A percentile compares a stretch with the other conserved stretches of the same genome.
Evolutionary conservation across 2,797 vertebrate species (phyloP).

Genomic region (Dicrostonyx torquatus): DNA sequence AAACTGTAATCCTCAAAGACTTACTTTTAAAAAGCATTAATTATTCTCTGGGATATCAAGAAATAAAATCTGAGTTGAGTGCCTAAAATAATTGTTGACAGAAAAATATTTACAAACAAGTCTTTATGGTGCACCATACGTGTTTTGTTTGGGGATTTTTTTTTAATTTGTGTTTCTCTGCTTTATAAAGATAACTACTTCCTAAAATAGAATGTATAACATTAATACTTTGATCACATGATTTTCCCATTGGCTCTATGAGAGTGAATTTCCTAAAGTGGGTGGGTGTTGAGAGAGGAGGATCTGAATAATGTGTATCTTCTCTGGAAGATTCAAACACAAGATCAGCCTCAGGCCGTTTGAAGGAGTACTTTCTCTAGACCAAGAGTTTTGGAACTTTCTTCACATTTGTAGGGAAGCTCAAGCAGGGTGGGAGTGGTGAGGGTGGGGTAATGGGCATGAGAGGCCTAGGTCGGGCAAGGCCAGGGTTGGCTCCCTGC

Average conservation of each 20-base stretch:
- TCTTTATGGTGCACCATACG: background rate
- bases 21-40: background rate
- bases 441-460: no score
- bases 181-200: constrained; percentile 28
- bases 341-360: background rate
- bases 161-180: background rate
- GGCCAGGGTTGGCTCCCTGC: background rate
- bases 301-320: background rate
- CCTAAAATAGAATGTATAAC: constrained; percentile 41
- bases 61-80: background rate
- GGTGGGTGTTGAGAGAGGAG: background rate
- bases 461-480: rapidly evolving
- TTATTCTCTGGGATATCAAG: background rate
- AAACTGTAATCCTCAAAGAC: background rate
- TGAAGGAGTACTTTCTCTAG: background rate
- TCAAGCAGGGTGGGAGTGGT: background rate
- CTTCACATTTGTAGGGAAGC: background rate
- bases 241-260: background rate
- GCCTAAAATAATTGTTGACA: background rate
- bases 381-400: background rate
- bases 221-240: constrained; percentile 39
- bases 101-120: background rate
- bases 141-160: background rate
- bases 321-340: background rate
- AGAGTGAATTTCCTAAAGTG: constrained; percentile 14